phyloP scores from a whole-genome alignment of 2,797 vertebrate species.

The Uromys caudimaculatus region DNA sequence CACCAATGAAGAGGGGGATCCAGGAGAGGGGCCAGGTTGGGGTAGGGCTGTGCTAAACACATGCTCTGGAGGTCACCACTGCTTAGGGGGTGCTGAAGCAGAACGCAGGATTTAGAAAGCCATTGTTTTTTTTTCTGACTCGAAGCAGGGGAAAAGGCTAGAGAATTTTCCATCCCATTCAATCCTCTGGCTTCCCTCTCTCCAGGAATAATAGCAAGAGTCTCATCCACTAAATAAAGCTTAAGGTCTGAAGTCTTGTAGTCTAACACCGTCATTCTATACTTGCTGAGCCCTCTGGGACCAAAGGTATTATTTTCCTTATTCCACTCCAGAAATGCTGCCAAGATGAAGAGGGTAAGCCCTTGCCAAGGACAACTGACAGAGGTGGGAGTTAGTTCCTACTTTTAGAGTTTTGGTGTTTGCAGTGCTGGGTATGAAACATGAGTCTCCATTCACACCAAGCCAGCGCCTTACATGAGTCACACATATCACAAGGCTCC shows the following conservation, averaged over 20 bases:
- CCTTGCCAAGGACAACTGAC: background rate
- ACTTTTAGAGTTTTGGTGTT: background rate
- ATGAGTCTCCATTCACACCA: background rate
- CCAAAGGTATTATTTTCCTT: background rate
- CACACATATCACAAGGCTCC: no score
- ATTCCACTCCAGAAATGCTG: background rate
- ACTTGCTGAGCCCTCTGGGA: background rate
- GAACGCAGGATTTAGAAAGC: background rate
- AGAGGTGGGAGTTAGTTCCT: background rate
- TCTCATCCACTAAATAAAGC: background rate
- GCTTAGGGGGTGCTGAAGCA: background rate
- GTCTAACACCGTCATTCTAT: background rate
- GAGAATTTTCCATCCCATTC: background rate
- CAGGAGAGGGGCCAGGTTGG: background rate
- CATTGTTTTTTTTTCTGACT: no score
- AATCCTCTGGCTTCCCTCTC: background rate
- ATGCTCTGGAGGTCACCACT: background rate
- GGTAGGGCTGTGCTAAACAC: background rate
- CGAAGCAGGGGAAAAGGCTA: background rate
- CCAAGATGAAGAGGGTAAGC: background rate
- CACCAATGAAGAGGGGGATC: background rate
- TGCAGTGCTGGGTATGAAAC: background rate
- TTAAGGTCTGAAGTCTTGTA: background rate
- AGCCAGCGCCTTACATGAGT: background rate
- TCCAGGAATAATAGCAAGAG: background rate